phyloP scores from a whole-genome alignment of 1,140 invertebrate species.

The Acromyrmex charruanus region DNA sequence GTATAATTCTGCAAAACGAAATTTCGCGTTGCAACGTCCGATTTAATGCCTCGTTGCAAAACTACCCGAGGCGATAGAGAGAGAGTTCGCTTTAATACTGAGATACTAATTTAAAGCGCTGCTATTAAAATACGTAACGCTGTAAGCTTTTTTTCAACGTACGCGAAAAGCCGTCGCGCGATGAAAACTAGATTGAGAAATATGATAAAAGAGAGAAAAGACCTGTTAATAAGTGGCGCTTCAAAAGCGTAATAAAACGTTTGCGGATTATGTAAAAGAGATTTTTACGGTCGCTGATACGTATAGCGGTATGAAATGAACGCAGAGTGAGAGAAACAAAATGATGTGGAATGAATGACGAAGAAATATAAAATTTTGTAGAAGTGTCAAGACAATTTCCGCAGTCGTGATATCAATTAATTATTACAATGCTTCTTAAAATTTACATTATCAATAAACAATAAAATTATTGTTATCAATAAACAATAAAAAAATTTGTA shows the following conservation, averaged over 20 bases:
- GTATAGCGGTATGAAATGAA: conserved; percentile 17
- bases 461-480: too few species aligned
- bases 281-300: conserved; percentile 55
- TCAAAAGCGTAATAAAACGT: conserved; percentile 63
- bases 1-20: conserved; percentile 52
- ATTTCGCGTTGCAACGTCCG: conserved; percentile 52
- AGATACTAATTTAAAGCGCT: conserved; percentile 58
- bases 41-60: conserved; percentile 42
- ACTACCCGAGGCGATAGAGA: conserved; percentile 23
- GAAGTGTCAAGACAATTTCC: not conserved
- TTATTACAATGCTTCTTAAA: not conserved
- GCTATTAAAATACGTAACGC: conserved; percentile 58
- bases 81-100: conserved; percentile 53
- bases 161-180: conserved; percentile 44
- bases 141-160: conserved; percentile 28
- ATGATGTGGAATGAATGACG: conserved; percentile 2
- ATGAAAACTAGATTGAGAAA: conserved; percentile 58
- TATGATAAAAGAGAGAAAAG: conserved; percentile 46
- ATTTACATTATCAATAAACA: not conserved
- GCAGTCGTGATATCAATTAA: not conserved
- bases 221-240: conserved; percentile 59
- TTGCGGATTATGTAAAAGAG: conserved; percentile 62
- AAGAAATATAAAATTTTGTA: conserved; percentile 9
- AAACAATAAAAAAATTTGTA: not conserved
- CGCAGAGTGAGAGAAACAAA: not conserved